Evolutionary conservation across 2,888 invertebrate species (phyloP), one percentile per base, ranked within the genome.

Genomic region (Furcula furcula): DNA sequence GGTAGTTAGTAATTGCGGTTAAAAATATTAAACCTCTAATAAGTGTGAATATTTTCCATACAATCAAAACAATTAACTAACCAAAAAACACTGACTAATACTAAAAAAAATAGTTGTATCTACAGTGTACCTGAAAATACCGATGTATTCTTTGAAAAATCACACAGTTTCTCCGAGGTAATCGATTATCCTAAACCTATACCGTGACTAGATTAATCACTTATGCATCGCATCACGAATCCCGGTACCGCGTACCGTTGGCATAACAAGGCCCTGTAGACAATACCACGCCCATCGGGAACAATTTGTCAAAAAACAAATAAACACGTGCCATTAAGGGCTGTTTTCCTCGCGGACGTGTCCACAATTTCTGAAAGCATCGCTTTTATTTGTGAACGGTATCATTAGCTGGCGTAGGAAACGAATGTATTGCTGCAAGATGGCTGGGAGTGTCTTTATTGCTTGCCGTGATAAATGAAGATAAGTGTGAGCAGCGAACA

Each of bases 341-440:
- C 46, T 44, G 45, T 40, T 41, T 46, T 46, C 41, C 47, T 33
- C 51, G 47, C 43, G 44, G 46, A 63, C 70, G 61, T 65, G 70
- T 68, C 54, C 62, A 65, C 64, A 63, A 65, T 69, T 66, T 62
- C 51, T 64, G 57, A 68, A 67, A 62, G 58, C 56, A 47, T 57
- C 55, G 58, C 64, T 67, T 68, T 75, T 75, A 76, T 73, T 75
- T 69, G 64, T 52, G 57, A 64, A 71, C 64, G 51, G 66, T 72
- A 65, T 76, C 74, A 76, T 78, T 77, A 78, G 64, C 66, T 57
- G 65, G 66, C 67, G 67, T 66, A 68, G 59, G 72, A 72, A 72
- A 55, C 55, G 59, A 65, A 76, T 72, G 70, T 78, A 80, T 72
- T 50, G 58, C 57, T 50, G 55, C 51, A 58, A 50, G 57, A 80